Base-by-base conservation (phyloP, 2,888 invertebrate species). In the Germaria angustata region DNA sequence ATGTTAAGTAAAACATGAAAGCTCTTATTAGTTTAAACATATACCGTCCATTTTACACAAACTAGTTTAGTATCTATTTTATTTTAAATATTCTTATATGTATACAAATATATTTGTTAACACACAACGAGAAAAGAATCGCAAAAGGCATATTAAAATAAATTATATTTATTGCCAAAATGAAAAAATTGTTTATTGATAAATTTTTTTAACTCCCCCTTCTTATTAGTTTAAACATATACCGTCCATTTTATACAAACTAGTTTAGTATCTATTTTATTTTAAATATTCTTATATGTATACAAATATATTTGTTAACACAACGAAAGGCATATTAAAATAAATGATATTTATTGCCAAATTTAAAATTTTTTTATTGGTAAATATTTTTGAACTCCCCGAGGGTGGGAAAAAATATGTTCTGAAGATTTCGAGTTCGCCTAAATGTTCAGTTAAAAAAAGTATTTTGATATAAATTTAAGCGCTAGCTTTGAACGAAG, bases 1-100 rank as follows among this genome's bases (percentile, higher is more conserved):
- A 34, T 22, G 41, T 24, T 32, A 53, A 44, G 17, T 46, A 20
- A 65, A 24, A 28, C 28, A 28, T 39, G 6, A 46, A 17, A 51
- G 66, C 72, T 80, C 79, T 79, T 79, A 61, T 80, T 66, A 73
- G 79, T 80, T 69, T 55, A 65, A 65, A 68, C 20, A 77, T 55
- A 69, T 80, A 82, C 84, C 85, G 84, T 85, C 84, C 84, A 84
- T 81, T 82, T 75, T 82, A 59, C 57, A 81, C 65, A 72, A 77
- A 72, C 36, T 41, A 69, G 55, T 36, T n/a, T 68, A 17, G 36
- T 51, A 61, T 51, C 34, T n/a, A n/a, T n/a, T n/a, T n/a, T n/a
- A n/a, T n/a, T n/a, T 20, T 34, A 13, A 13, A 57, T 20, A 36
- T 34, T 51, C 32, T 28, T 41, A 41, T 53, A 57, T n/a, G 15